Conservation (phyloP, 2,113 vertebrate genomes). For the Odocoileus hemionus region DNA sequence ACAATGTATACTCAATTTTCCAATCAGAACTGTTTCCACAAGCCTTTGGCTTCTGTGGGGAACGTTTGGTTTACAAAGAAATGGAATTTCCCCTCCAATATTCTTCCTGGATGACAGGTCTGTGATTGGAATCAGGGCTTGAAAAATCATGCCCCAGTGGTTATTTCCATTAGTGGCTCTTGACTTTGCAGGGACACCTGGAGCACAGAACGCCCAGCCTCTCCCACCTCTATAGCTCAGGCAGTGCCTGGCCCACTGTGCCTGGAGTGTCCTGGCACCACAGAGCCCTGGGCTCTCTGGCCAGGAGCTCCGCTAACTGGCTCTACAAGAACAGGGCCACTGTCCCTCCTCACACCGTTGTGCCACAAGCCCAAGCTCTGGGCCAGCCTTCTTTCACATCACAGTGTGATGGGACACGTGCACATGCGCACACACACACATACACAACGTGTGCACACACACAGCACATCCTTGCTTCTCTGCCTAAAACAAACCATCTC, state of each 20-base stretch:
- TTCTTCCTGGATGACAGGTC: constrained; percentile 68
- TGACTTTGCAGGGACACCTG: constrained; percentile 52
- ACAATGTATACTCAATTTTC: neutral
- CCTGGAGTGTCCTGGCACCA: neutral
- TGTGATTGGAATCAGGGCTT: constrained; percentile 68
- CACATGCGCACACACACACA: rapidly evolving
- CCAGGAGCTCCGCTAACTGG: neutral
- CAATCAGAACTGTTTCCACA: constrained; percentile 29
- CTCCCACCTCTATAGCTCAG: neutral
- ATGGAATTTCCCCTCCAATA: constrained; percentile 64
- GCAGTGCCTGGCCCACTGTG: neutral
- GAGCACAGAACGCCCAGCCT: neutral
- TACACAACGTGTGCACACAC: neutral
- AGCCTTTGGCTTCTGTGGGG: constrained; percentile 26
- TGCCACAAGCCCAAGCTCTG: neutral
- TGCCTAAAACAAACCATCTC: neutral
- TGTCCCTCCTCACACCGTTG: rapidly evolving
- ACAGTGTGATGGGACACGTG: too few species aligned
- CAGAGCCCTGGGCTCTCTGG: neutral
- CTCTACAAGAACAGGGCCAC: neutral
- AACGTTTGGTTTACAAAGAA: constrained; percentile 52
- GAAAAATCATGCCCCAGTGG: constrained; percentile 62
- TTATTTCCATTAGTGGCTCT: constrained; percentile 64
- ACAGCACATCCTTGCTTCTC: neutral
- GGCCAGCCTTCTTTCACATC: neutral